These are phyloP conservation scores for Mormoops blainvillei DNA, from an alignment of 2,113 vertebrate species.

Conservation along the genomic window DNA sequence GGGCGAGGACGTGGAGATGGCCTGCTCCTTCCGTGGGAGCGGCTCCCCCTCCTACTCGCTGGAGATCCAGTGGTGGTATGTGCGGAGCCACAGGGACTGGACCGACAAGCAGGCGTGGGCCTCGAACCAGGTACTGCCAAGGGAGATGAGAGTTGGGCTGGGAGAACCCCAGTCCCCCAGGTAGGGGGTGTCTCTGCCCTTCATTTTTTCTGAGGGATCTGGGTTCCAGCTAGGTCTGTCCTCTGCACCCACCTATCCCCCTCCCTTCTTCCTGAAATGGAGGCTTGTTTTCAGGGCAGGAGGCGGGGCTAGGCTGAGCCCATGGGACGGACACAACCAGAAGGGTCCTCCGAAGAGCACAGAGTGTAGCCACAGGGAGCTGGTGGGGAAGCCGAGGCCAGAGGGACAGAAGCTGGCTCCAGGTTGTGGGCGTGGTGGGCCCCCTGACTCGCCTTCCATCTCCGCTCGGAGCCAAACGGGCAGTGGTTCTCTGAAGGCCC, in stretches of 20 bases:
- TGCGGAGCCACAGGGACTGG: slow-evolving; percentile 87
- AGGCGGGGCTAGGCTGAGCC: not conserved
- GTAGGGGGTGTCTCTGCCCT: not conserved
- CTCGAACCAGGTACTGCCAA: slow-evolving; percentile 84
- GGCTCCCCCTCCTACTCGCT: slow-evolving; percentile 92
- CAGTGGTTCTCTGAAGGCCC: not conserved
- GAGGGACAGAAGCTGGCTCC: not conserved
- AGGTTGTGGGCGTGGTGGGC: not conserved
- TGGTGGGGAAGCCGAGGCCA: not conserved
- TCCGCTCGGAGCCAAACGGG: rapidly evolving
- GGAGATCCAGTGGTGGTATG: slow-evolving; percentile 99
- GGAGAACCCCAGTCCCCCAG: rapidly evolving
- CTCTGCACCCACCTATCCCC: not conserved
- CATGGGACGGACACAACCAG: not conserved
- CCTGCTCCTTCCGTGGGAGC: slow-evolving; percentile 94
- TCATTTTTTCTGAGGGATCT: not conserved
- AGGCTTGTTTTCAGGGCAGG: not conserved
- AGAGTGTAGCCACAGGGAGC: not conserved
- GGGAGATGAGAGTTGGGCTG: not conserved
- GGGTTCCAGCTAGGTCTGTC: not conserved
- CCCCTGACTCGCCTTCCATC: not conserved
- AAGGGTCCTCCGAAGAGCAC: not conserved
- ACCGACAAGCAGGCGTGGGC: slow-evolving; percentile 84
- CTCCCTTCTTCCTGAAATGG: not conserved
- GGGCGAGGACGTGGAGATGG: slow-evolving; percentile 96